These are phyloP conservation scores for Temnothorax rugatulus DNA, from an alignment of 2,888 invertebrate genomes.

Conservation along the genomic window DNA sequence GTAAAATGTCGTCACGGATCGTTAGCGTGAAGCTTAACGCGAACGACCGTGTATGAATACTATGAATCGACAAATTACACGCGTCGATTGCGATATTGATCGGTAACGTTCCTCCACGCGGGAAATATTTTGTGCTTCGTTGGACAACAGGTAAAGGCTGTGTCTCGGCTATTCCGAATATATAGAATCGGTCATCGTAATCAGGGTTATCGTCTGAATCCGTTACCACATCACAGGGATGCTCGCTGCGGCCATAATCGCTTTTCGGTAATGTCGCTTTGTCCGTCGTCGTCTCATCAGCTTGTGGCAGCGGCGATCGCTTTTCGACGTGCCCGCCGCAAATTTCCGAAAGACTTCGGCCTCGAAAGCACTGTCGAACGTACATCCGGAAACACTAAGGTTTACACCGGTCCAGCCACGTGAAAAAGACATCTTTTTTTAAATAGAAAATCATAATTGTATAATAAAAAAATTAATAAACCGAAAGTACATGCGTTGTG, in stretches of 20 bases:
- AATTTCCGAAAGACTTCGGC: slow-evolving; percentile 81
- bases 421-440: background rate
- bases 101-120: slow-evolving; percentile 14
- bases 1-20: background rate
- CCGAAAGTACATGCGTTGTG: too few species aligned
- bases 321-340: slow-evolving; percentile 81
- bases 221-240: slow-evolving; percentile 61
- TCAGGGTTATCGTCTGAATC: slow-evolving; percentile 24
- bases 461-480: background rate
- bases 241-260: slow-evolving; percentile 33
- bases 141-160: background rate
- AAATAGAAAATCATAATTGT: background rate
- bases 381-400: background rate
- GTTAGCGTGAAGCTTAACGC: background rate
- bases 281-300: slow-evolving; percentile 79
- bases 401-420: background rate
- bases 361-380: slow-evolving; percentile 32
- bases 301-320: slow-evolving; percentile 80
- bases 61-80: slow-evolving; percentile 33
- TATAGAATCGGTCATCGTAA: slow-evolving; percentile 31
- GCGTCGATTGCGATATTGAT: slow-evolving; percentile 36
- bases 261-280: slow-evolving; percentile 71
- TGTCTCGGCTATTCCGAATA: slow-evolving; percentile 17
- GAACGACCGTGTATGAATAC: background rate
- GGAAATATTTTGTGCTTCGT: slow-evolving; percentile 19